Evolutionary conservation across 1,140 invertebrate genomes (phyloP), one percentile per base, ranked within the genome.

Genomic region (Cardiocondyla obscurior): DNA sequence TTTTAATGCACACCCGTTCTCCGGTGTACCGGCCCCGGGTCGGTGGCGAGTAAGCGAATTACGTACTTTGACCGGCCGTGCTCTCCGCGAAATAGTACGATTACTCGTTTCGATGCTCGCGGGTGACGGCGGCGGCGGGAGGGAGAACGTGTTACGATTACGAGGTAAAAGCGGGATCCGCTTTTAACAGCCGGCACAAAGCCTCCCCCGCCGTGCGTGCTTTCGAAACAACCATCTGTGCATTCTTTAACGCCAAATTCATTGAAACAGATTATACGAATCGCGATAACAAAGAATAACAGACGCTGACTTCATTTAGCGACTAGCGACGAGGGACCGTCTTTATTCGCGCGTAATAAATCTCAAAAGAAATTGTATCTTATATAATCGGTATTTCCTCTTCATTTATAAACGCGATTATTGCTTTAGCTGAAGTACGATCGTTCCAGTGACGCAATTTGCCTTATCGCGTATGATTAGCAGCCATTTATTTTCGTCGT

Each of bases 401-500:
- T 36, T 62, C 19, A 4, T 8, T 62, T 36, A 64, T 44, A n/a
- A 73, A 12, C 39, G n/a, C n/a, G n/a, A 46, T 39, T 57, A 72
- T 81, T 73, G 58, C 39, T 1, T 28, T 81, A 79, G 69, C 69
- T 79, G 42, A 79, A 49, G 44, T 30, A 57, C 76, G 53, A 74
- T 82, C 76, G 51, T 12, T 22, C 42, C 39, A 36, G 64, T 62
- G 65, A 39, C 64, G 64, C 74, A 22, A 55, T n/a, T n/a, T n/a
- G 62, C 74, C 62, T 79, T 67, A 67, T 65, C 46, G 53, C 62
- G 74, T 67, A 67, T 44, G 60, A 64, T 57, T 44, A 72, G 28
- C 64, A 62, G 16, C 84, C 64, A 73, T 72, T 46, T 65, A 65
- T 86, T 83, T 62, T 73, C 65, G 42, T 90, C 58, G 73, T 86